Conservation (phyloP, 2,113 vertebrate species). For the Daphoenositta chrysoptera region DNA sequence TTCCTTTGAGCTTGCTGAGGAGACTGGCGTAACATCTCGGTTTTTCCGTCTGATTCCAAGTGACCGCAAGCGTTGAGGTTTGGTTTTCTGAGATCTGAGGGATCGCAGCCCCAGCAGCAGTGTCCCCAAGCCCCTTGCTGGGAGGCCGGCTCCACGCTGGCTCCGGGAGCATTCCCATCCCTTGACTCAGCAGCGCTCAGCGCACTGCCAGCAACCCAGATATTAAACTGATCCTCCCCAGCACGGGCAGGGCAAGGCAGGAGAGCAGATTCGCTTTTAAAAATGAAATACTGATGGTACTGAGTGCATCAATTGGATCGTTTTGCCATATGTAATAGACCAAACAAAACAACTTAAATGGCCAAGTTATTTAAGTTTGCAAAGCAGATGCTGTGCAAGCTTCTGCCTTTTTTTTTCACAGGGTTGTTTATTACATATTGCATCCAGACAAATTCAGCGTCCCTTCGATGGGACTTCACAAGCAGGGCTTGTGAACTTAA, state of each 20-base stretch:
- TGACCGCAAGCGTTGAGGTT: conserved; percentile 56
- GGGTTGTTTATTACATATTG: conserved; percentile 59
- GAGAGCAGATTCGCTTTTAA: conserved; percentile 1
- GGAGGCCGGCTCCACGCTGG: conserved; percentile 61
- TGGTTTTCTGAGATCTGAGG: conserved; percentile 64
- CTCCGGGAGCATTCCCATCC: conserved; percentile 63
- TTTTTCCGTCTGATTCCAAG: conserved; percentile 57
- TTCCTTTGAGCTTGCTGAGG: conserved; percentile 29
- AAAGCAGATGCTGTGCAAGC: conserved; percentile 54
- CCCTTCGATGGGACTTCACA: background rate
- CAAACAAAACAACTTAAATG: conserved; percentile 59
- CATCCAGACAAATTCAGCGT: conserved; percentile 51
- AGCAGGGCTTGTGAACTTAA: conserved; percentile 7
- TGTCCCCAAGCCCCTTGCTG: conserved; percentile 65
- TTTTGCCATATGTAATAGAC: conserved; percentile 56
- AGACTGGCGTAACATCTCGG: conserved; percentile 9
- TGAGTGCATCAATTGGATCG: conserved; percentile 40
- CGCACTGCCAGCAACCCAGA: conserved; percentile 57
- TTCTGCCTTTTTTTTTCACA: conserved; percentile 42
- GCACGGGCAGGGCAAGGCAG: background rate
- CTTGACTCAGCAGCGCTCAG: conserved; percentile 55
- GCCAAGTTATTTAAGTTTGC: conserved; percentile 58
- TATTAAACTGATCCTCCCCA: conserved; percentile 51
- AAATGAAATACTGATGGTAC: conserved; percentile 53
- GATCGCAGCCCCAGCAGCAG: conserved; percentile 57